Base-by-base conservation (phyloP, 1,140 invertebrate genomes). In the Drosophila persimilis region DNA sequence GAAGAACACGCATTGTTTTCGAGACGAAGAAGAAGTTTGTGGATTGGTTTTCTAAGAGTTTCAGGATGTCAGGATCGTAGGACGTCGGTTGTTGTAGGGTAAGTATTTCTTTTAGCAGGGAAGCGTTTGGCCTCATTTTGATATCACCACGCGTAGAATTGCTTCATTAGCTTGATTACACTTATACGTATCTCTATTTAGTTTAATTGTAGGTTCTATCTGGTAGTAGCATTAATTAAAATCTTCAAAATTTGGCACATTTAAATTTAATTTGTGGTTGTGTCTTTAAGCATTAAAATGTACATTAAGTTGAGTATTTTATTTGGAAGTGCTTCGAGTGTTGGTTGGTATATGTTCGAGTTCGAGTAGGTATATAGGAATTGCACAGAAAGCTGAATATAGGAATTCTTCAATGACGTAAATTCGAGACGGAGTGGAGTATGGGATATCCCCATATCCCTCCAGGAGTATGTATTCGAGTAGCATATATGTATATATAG, bases 61-160 rank as follows among this genome's bases (percentile, higher is more conserved):
- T 26, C 24, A 26, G 24, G 24, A 26, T 26, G 4, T 24, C 24
- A 24, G 24, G 24, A 24, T 24, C 17, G 0, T 17, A 17, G 17
- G 17, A 17, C 17, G 3, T 24, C 24, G 24, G 24, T 24, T 24
- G 3, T 24, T 31, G 29, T 31, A 2, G 13, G 17, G 7, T 3
- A 31, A 35, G 31, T 53, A 48, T 11, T 26, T 51, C 51, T 35
- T 74, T 62, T 60, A 57, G 55, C 59, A 85, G 66, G 75, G 83
- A 88, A 88, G 83, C 83, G 75, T 88, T 88, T 88, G 83, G 83
- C 83, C 83, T 88, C 83, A 83, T 79, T 83, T 75, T 69, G 59
- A 83, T 88, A 88, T 88, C 83, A 88, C 84, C 83, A 83, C 78
- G 69, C 75, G 78, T 88, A 66, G 57, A 78, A 57, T 88, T 88